A percentile compares a stretch with the other conserved stretches of the same genome.
phyloP scores from a whole-genome alignment of 1,140 invertebrate species.

The Drosophila kikkawai region DNA sequence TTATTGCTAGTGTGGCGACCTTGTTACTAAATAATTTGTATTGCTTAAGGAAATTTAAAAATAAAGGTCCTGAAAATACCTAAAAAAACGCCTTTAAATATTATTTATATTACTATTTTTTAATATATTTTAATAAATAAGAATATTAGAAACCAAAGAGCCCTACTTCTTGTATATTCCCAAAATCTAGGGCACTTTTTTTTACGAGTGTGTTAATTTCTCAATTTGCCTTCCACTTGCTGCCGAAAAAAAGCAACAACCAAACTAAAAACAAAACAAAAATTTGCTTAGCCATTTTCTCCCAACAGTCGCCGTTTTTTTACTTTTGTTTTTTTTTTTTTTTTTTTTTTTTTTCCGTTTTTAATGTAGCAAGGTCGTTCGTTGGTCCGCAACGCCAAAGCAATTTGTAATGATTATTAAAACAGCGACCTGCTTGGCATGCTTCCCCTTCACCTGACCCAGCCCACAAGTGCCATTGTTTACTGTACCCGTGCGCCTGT shows the following conservation, averaged over 20 bases:
- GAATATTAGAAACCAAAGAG: neutral
- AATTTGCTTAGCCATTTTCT: conserved; percentile 44
- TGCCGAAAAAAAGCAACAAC: neutral
- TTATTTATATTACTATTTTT: no score
- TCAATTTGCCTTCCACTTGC: conserved; percentile 35
- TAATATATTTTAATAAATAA: no score
- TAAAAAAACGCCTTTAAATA: no score
- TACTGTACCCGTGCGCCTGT: conserved; percentile 58
- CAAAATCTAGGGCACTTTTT: conserved; percentile 1
- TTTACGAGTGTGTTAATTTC: conserved; percentile 35
- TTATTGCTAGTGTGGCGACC: neutral
- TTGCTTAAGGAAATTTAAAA: neutral
- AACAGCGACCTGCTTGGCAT: conserved; percentile 69
- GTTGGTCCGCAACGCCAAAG: conserved; percentile 72
- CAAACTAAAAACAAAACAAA: neutral
- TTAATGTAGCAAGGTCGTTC: conserved; percentile 81
- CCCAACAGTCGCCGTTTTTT: conserved; percentile 19
- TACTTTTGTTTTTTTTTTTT: neutral
- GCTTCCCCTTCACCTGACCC: conserved; percentile 48
- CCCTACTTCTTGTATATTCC: neutral
- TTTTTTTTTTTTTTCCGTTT: conserved; percentile 55
- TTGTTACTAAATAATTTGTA: neutral
- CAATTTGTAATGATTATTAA: conserved; percentile 82
- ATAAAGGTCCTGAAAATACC: neutral
- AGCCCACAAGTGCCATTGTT: conserved; percentile 44